Conservation (phyloP, 1,140 invertebrate species). For the Archegozetes longisetosus region DNA sequence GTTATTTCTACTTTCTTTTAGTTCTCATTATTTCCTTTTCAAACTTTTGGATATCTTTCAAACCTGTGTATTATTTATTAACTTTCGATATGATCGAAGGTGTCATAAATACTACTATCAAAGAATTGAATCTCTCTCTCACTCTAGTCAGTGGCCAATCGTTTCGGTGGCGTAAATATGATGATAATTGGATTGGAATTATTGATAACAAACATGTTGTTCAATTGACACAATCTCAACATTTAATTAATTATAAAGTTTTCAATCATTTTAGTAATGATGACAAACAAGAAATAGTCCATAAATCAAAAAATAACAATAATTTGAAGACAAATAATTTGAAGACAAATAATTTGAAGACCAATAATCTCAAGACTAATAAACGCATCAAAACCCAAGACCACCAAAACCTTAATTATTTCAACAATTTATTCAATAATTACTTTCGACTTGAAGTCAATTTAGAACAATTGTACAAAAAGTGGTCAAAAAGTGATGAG, state of each 20-base stretch:
- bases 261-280: not conserved
- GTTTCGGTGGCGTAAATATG: constrained; percentile 14
- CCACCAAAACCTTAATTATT: not conserved
- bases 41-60: too few species aligned
- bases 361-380: too few species aligned
- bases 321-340: too few species aligned
- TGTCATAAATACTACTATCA: not conserved
- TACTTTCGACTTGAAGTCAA: constrained; percentile 39
- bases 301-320: too few species aligned
- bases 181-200: constrained; percentile 3
- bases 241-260: not conserved
- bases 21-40: too few species aligned
- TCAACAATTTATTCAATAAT: constrained; percentile 25
- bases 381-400: not conserved
- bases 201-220: constrained; percentile 1
- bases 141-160: constrained; percentile 16
- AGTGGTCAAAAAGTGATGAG: constrained; percentile 55
- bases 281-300: too few species aligned
- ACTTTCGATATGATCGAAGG: constrained; percentile 10
- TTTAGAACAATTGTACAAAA: constrained; percentile 46
- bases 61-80: too few species aligned
- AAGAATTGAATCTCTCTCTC: constrained; percentile 14
- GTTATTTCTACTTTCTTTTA: too few species aligned
- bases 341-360: too few species aligned
- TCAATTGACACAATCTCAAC: not conserved